Base-by-base conservation (phyloP, 1,140 invertebrate genomes). In the Campoletis sonorensis region DNA sequence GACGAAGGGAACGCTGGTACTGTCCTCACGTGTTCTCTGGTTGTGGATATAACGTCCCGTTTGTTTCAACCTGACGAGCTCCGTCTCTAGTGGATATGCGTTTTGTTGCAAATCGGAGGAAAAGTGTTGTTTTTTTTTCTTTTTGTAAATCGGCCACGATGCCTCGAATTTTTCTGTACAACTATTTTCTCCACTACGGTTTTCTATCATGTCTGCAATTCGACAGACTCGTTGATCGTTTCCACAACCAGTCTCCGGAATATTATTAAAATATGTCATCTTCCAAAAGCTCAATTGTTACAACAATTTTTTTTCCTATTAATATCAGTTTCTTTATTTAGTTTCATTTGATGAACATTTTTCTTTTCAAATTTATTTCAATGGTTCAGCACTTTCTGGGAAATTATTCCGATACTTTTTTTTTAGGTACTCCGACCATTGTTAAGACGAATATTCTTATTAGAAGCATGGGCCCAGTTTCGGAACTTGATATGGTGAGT, bases 391-490 rank as follows among this genome's bases (percentile, higher is more conserved):
- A 26, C 23, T 70, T 33, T 33, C 27, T 16, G 16, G 18, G 10
- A 54, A 30, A 40, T 64, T 37, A 77, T 61, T 64, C 61, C 21
- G 61, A 64, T 23, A 26, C 3, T 8, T 61, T 93, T 37, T 91
- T 77, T 93, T 37, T 91, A 98, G 97, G 96, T 58, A 93, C 94
- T 79, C 97, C 98, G 0, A 97, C 97, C 0, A 93, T 97, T n/a
- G 96, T 99, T 7, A 94, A 97, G 87, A 98, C 97, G 1, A 98
- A 98, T 90, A 98, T 99, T 84, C 91, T 97, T 45, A 98, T 99
- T 79, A 93, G 97, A 85, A 98, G 97, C 86, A 98, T 99, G 97
- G 97, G 98, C 4, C 98, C 98, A 0, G 96, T 99, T 27, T 98
- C 97, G 0, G 98, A 99, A 91, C 93, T 98, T n/a, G 97, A 98